Percentiles rank a stretch among this genome's conserved stretches.
Conservation (phyloP, 64 coral and sea anemone genomes). For the Pocillopora verrucosa region DNA sequence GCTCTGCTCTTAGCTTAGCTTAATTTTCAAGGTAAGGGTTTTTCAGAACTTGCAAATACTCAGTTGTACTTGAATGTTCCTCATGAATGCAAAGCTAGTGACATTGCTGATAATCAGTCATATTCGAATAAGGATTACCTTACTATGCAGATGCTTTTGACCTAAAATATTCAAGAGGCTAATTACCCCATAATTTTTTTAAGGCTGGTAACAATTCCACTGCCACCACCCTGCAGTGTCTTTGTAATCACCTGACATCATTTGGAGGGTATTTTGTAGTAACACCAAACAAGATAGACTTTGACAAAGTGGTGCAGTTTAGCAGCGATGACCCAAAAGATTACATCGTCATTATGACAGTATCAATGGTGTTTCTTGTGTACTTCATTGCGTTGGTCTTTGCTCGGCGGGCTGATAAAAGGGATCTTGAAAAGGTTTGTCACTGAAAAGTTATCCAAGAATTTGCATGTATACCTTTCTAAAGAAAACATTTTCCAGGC, state of each 20-base stretch:
- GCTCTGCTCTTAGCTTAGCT: too few species aligned
- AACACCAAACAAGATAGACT: constrained; percentile 37
- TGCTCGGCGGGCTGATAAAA: constrained; percentile 38
- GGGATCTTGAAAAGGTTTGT: constrained; percentile 25
- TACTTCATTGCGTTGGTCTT: constrained; percentile 21
- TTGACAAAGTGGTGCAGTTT: constrained; percentile 12
- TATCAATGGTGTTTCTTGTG: constrained; percentile 22
- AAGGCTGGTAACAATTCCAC: constrained; percentile 47
- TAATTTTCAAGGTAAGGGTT: too few species aligned
- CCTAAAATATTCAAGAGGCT: too few species aligned
- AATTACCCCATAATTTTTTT: neutral
- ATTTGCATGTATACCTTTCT: neutral
- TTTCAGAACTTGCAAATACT: too few species aligned
- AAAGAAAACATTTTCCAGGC: too few species aligned
- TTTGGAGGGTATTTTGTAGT: constrained; percentile 51
- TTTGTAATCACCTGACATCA: constrained; percentile 50
- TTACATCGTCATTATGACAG: constrained; percentile 12
- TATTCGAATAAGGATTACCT: too few species aligned
- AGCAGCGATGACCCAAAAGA: neutral
- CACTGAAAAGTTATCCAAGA: neutral
- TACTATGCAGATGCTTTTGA: too few species aligned
- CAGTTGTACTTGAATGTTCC: too few species aligned
- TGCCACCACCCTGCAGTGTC: neutral
- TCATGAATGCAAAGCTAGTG: too few species aligned
- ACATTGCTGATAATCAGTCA: too few species aligned